Evolutionary conservation across 2,113 vertebrate genomes (phyloP).

Genomic region (Rattus rattus): DNA sequence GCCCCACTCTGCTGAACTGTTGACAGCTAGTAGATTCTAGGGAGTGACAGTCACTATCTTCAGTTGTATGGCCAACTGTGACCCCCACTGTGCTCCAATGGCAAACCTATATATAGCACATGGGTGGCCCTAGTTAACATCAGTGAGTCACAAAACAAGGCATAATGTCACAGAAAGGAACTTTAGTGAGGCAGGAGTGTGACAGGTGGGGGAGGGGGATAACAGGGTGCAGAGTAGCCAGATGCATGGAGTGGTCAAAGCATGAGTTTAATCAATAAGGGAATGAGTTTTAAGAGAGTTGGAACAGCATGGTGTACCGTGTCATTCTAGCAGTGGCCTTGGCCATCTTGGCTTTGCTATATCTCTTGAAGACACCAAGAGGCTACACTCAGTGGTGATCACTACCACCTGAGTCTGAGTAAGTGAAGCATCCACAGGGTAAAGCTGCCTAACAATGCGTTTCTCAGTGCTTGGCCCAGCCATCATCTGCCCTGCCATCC

Average conservation of each 20-base stretch:
- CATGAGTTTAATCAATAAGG: neutral
- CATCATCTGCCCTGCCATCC: too few species aligned
- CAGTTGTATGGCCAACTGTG: neutral
- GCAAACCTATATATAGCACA: neutral
- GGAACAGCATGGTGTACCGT: too few species aligned
- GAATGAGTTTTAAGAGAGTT: too few species aligned
- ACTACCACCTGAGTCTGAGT: too few species aligned
- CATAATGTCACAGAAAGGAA: neutral
- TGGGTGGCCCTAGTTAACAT: neutral
- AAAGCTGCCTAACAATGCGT: fast-evolving
- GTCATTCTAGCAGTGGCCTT: neutral
- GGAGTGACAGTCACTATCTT: neutral
- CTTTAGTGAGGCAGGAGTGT: neutral
- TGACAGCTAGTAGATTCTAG: neutral
- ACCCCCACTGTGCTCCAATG: too few species aligned
- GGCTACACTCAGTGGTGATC: too few species aligned
- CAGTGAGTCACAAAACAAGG: neutral
- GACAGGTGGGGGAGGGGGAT: neutral
- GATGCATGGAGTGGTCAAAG: neutral
- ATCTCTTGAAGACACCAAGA: neutral
- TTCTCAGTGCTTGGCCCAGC: neutral
- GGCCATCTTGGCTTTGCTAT: fast-evolving
- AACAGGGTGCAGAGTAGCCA: neutral
- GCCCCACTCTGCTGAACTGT: neutral
- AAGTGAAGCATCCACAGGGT: neutral